Base-by-base conservation (phyloP, 1,140 invertebrate genomes). In the Drosophila tani region DNA sequence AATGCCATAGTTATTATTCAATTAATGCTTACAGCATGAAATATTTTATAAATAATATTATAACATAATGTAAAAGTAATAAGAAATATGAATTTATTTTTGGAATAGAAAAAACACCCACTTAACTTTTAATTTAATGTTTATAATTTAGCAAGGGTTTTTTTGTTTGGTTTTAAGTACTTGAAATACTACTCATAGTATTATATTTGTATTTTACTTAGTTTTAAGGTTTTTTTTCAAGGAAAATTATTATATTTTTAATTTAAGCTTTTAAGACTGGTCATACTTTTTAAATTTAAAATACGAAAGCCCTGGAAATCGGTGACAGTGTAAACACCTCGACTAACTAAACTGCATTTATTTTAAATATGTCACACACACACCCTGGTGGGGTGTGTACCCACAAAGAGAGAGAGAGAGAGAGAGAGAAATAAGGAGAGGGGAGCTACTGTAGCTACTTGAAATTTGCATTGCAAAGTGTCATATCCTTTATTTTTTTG, bases 391-490 rank as follows among this genome's bases (percentile, higher is more conserved):
- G 12, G 2, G 19, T 2, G 0, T 27, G 49, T 8, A n/a, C 8
- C 8, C 7, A 24, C 4, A 49, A 12, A 12, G 8, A 1, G 12
- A 19, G 27, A 27, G 27, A 27, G 24, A 27, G 24, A 8, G 8
- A 32, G 32, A 9, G 32, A 2, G 7, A 9, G 29, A 62, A 7
- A 47, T 11, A 55, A 41, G 32, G 27, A 53, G 21, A 58, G 21
- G 19, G n/a, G 14, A 57, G 24, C 2, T 15, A 58, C 21, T 24
- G 41, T 2, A 63, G 69, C 68, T 59, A 73, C 74, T 73, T 49
- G 64, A 70, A 79, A 79, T 79, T 79, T 79, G 75, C 67, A 65
- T 79, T 71, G 58, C 67, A 66, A 79, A 79, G 67, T 59, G 5
- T 51, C 53, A 40, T 41, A 35, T 43, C 40, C 35, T 17, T 27